Base-by-base conservation (phyloP, 1,140 invertebrate genomes). In the Rhyzopertha dominica region DNA sequence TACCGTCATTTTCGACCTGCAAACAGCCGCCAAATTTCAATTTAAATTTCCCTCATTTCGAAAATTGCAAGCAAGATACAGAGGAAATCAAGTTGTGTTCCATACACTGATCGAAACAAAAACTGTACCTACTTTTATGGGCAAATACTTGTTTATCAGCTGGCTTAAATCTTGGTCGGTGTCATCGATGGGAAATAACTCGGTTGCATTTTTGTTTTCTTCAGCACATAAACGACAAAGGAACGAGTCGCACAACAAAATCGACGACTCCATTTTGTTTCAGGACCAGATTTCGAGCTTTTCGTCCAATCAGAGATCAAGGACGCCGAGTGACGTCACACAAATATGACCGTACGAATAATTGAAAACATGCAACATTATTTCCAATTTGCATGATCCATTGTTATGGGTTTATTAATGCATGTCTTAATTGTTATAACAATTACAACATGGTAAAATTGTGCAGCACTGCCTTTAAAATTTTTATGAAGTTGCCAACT, bases 181-280 rank as follows among this genome's bases (percentile, higher is more conserved):
- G 54, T 74, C 69, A 38, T 77, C 72, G 49, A 58, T 54, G 5
- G 63, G 61, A 67, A 76, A 84, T 56, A 85, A 67, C 54, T 75
- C 69, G 45, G 76, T 78, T 47, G 80, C 81, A 59, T 78, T 81
- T 51, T 74, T 69, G 71, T 82, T 84, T 67, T 81, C 72, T 68
- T 81, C 77, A 5, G 75, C 80, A 72, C 82, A 85, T 65, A 85
- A 73, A 70, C 82, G 74, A 71, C 82, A 85, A 70, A 81, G 72
- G 47, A 72, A 75, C 49, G 81, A 83, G 65, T 84, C 53, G 40
- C 40, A 51, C 44, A 62, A 56, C 47, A 53, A 50, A 4, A 28
- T 24, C 37, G 26, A 34, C 19, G 19, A 38, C 40, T 56, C 52
- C 56, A 60, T 63, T 47, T 44, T 43, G 8, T 37, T 37, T 14